phyloP scores from a whole-genome alignment of 1,140 invertebrate genomes.

The Brachionus rotundiformis region DNA sequence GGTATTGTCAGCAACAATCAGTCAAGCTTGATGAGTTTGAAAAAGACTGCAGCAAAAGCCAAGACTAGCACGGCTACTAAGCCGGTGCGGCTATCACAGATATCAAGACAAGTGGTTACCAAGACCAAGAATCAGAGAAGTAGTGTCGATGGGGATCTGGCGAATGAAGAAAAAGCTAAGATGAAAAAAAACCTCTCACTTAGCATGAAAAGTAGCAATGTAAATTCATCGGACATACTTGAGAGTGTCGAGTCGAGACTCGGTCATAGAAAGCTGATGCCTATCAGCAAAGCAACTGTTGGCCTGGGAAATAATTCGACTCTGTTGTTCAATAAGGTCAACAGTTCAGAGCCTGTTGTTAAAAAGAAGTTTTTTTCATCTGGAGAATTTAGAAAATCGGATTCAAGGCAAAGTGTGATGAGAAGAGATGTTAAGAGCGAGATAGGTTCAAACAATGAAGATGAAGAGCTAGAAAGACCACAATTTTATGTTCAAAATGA shows the following conservation, averaged over 20 bases:
- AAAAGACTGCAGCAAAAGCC: not conserved
- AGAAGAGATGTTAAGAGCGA: not conserved
- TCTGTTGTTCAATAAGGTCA: conserved; percentile 1
- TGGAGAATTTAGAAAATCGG: not conserved
- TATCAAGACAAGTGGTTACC: not conserved
- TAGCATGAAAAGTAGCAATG: not conserved
- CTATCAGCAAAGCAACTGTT: not conserved
- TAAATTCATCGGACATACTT: not conserved
- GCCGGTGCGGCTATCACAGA: not conserved
- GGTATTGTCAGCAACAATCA: not conserved
- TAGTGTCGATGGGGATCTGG: not conserved
- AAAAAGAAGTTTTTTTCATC: conserved; percentile 10
- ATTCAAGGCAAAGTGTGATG: not conserved
- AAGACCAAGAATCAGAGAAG: not conserved
- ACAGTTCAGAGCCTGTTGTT: not conserved
- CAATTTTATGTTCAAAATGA: conserved; percentile 9
- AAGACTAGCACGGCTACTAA: not conserved
- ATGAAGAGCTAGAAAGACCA: not conserved
- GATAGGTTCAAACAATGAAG: not conserved
- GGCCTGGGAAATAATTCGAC: not conserved
- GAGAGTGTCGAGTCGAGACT: not conserved
- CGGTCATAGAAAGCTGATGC: not conserved
- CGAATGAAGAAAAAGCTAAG: not conserved
- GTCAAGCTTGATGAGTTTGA: not conserved
- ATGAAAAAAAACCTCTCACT: not conserved